Percentiles rank a stretch among this genome's conserved stretches.
phyloP scores from a whole-genome alignment of 2,113 vertebrate species.

The Hipposideros armiger region DNA sequence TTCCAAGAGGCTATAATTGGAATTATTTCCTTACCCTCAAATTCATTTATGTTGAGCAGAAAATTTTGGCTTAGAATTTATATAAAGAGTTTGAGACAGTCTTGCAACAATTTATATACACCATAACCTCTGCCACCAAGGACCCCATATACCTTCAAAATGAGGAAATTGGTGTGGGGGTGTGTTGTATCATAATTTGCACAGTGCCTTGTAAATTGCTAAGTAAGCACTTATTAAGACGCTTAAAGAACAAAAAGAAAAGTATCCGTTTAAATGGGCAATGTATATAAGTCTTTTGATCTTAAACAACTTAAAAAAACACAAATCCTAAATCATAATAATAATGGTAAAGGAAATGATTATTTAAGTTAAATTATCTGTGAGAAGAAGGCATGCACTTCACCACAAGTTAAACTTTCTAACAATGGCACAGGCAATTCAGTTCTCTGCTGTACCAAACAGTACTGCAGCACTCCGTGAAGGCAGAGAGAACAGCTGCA shows the following conservation, averaged over 20 bases:
- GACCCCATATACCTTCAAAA: not conserved
- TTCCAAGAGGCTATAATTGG: not conserved
- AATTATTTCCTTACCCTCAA: constrained; percentile 11
- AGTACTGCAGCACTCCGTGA: constrained; percentile 57
- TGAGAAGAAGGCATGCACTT: not conserved
- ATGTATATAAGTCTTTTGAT: not conserved
- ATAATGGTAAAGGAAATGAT: not conserved
- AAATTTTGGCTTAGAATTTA: not conserved
- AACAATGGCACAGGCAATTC: not conserved
- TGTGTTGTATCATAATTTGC: not conserved
- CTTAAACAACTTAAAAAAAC: not conserved
- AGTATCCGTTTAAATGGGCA: not conserved
- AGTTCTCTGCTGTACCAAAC: constrained; percentile 63
- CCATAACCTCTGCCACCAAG: not conserved
- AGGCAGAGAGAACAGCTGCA: constrained; percentile 64
- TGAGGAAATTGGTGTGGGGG: not conserved
- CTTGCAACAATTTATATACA: constrained; percentile 1
- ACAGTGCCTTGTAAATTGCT: not conserved
- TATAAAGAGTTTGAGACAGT: not conserved
- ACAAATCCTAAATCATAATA: not conserved
- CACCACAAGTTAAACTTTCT: not conserved
- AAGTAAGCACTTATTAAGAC: constrained; percentile 23
- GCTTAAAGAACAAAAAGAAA: constrained; percentile 42
- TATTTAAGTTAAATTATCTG: not conserved
- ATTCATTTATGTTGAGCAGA: not conserved